Evolutionary conservation across 92 coral and sea anemone species (phyloP), one percentile per base, ranked within the genome.

Genomic region (Paragorgia papillata): DNA sequence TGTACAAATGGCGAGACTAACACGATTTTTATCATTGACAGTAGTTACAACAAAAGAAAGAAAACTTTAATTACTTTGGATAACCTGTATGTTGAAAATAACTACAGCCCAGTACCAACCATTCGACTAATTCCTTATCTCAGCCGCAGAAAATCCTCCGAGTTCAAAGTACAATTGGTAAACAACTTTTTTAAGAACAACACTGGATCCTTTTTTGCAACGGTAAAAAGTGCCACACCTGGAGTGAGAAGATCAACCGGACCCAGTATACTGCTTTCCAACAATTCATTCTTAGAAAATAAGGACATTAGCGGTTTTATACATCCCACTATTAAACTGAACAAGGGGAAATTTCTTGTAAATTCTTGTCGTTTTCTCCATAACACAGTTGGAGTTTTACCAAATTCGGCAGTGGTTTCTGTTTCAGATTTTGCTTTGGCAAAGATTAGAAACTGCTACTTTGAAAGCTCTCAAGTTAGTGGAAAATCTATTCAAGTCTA

Each of bases 111-210:
- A 28, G 18, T 7, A 31, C 2, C 67, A 10, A 10, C 35, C 3
- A 31, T 61, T 9, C 10, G 1, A 21, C 35, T 61, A 24, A 24
- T 24, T 29, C 67, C 67, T 39, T 61, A 24, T 39, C 10, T 2
- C 39, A 39, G 18, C 15, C 10, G 10, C 39, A 39, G 18, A 18
- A 14, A 19, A 28, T 22, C 35, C 18, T 37, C 43, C 4, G 10
- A 61, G n/a, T 61, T 61, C 67, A 61, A 61, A 61, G 41, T 61
- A 61, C 24, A 29, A 61, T 17, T 61, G 5, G 29, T 61, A 24
- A 61, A 61, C 67, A 61, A 19, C 35, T 21, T 61, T 10, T 61
- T 61, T 39, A 34, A 17, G 1, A 61, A 61, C 35, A 61, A 61
- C 22, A 61, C 40, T 61, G 39, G 43, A 4, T 4, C 10, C 4